phyloP scores from a whole-genome alignment of 2,888 invertebrate genomes.

The Heliconius ethilla region DNA sequence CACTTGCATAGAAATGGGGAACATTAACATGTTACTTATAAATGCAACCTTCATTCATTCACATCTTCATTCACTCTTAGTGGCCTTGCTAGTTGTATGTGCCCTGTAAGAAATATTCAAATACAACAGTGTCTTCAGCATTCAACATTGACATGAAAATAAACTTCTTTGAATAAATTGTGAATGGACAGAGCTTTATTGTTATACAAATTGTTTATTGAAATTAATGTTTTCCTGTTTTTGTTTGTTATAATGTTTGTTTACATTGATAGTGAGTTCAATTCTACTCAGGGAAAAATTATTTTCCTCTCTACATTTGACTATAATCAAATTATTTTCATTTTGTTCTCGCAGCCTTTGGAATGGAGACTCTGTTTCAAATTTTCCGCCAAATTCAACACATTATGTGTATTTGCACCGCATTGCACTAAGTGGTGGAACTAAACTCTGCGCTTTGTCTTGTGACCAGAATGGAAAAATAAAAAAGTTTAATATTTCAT shows the following conservation, averaged over 20 bases:
- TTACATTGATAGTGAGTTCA: neutral
- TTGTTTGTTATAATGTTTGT: neutral
- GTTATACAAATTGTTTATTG: neutral
- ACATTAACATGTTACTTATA: neutral
- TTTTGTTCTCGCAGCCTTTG: too few species aligned
- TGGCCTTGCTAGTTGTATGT: neutral
- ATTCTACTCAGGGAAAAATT: neutral
- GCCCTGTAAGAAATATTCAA: neutral
- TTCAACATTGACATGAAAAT: constrained; percentile 1
- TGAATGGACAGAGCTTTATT: neutral
- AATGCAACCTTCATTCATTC: neutral
- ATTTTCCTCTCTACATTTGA: neutral
- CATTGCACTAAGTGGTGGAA: too few species aligned
- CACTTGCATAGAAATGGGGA: too few species aligned
- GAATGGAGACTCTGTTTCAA: too few species aligned
- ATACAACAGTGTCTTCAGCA: neutral
- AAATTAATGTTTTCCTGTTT: neutral
- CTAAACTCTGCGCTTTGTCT: too few species aligned
- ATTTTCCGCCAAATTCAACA: too few species aligned
- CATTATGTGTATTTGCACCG: too few species aligned
- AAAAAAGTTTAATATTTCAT: too few species aligned
- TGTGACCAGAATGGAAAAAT: too few species aligned
- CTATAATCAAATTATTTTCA: too few species aligned
- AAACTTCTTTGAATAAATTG: neutral
- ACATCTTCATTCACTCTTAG: neutral